Evolutionary conservation across 2,888 invertebrate genomes (phyloP), one percentile per base, ranked within the genome.

Genomic region (Cremastinae sp.): DNA sequence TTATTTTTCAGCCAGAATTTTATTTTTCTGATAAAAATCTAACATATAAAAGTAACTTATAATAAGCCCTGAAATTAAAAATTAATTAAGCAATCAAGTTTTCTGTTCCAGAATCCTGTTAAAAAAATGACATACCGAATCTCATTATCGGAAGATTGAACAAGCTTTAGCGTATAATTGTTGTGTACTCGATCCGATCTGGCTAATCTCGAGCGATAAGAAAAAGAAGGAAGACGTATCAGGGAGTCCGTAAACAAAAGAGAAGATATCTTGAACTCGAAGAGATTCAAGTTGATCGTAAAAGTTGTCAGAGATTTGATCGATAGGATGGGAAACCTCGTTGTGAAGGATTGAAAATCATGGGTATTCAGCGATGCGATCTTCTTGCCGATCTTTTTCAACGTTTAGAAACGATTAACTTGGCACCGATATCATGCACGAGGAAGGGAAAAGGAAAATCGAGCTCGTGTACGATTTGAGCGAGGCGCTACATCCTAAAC

Each of bases 391-490:
- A 59, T 47, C 62, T 39, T 35, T 62, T 61, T 20, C 28, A 22
- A 35, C 37, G 70, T 66, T 75, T 77, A 75, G 68, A 53, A 49
- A 71, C 78, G 75, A 75, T 79, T 78, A 78, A 78, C 75, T 75
- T 61, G 10, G 66, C 37, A 66, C 28, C 47, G 73, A 68, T 74
- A 74, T 68, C 59, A 39, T 22, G 59, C n/a, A 39, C 9, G 22
- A 16, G 37, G 45, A 43, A 41, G 41, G 16, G 56, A 53, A 45
- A 59, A 37, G 35, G 41, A 41, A 14, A 28, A 61, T 47, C 43
- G 65, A 75, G 71, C 68, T 51, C 53, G 53, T 53, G 61, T 16
- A 4, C 64, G 64, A 51, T 51, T 58, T 43, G 65, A 62, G 18
- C 58, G 37, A 55, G 37, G 18, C 12, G 28, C 66, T 41, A 58